Percentiles rank a stretch among this genome's conserved stretches.
Evolutionary conservation across 2,797 vertebrate genomes (phyloP).

Genomic region (Danio tinwini): DNA sequence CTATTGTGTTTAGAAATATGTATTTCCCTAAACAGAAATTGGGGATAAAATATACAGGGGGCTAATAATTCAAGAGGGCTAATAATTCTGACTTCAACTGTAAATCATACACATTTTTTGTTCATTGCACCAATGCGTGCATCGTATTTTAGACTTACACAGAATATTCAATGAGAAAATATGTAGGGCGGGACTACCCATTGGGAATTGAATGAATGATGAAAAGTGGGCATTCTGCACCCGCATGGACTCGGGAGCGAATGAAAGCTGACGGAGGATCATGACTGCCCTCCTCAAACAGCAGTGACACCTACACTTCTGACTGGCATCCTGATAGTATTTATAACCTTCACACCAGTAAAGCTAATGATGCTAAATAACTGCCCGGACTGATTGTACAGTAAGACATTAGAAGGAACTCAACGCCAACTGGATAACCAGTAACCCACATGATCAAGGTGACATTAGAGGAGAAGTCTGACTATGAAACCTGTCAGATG

Average conservation of each 20-base stretch:
- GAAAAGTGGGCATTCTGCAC: too few species aligned
- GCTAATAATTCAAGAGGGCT: too few species aligned
- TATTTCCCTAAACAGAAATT: too few species aligned
- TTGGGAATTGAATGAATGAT: not conserved
- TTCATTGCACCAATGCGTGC: not conserved
- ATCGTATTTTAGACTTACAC: too few species aligned
- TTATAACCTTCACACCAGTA: not conserved
- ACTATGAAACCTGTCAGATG: too few species aligned
- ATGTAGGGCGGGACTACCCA: not conserved
- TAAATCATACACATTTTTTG: not conserved
- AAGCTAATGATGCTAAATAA: not conserved
- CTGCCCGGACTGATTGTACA: not conserved
- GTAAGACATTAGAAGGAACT: not conserved
- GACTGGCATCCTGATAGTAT: too few species aligned
- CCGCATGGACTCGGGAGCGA: not conserved
- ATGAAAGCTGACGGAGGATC: not conserved
- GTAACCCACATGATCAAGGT: not conserved
- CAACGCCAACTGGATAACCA: not conserved
- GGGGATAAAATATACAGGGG: too few species aligned
- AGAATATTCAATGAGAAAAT: not conserved
- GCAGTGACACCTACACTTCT: not conserved
- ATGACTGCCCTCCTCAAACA: not conserved
- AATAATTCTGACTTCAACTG: too few species aligned
- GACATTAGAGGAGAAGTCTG: not conserved
- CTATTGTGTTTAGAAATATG: too few species aligned